Percentiles rank a stretch among this genome's conserved stretches.
Conservation (phyloP, 2,888 invertebrate species). For the Patella depressa region DNA sequence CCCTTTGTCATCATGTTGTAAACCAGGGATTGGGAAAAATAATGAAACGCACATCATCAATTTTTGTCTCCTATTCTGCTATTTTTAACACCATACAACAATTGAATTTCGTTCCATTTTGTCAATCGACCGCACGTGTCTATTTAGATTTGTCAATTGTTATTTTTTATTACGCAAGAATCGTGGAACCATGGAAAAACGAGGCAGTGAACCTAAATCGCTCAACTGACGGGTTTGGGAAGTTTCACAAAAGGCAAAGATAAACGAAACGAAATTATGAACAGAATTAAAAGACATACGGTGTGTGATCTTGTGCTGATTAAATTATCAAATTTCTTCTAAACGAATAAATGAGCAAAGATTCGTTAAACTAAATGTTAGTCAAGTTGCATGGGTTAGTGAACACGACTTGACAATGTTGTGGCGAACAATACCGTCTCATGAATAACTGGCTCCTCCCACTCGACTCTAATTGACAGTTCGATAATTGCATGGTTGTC, state of each 20-base stretch:
- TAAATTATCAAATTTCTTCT: too few relatives aligned
- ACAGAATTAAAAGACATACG: too few relatives aligned
- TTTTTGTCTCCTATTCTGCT: constrained; percentile 9
- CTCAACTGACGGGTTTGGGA: too few relatives aligned
- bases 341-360: too few relatives aligned
- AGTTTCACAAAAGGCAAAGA: too few relatives aligned
- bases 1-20: not conserved
- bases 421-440: not conserved
- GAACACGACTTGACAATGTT: too few relatives aligned
- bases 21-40: not conserved
- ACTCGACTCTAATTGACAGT: not conserved
- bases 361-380: too few relatives aligned
- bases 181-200: constrained; percentile 8
- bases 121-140: constrained; percentile 10
- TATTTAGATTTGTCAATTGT: not conserved
- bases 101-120: constrained; percentile 7
- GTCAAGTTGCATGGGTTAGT: too few relatives aligned
- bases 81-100: constrained; percentile 1
- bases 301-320: too few relatives aligned
- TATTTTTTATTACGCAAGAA: constrained; percentile 5
- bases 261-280: too few relatives aligned
- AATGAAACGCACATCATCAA: constrained; percentile 1
- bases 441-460: constrained; percentile 4
- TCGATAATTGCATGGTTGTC: constrained; percentile 5
- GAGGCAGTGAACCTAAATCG: too few relatives aligned